phyloP scores from a whole-genome alignment of 2,888 invertebrate genomes.

The Cheilosia pagana region DNA sequence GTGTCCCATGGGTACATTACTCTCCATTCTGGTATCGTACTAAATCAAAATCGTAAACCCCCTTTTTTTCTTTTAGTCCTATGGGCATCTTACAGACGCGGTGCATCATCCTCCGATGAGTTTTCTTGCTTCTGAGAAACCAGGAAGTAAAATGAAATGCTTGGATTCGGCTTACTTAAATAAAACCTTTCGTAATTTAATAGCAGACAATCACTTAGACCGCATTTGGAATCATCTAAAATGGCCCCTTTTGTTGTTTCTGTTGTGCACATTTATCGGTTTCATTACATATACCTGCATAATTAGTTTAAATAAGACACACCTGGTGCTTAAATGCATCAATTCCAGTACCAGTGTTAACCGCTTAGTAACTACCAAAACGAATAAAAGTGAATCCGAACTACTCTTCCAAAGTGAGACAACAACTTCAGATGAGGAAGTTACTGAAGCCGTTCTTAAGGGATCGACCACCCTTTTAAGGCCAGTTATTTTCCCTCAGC shows the following conservation, averaged over 20 bases:
- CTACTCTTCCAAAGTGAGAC: constrained; percentile 16
- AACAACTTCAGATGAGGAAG: constrained; percentile 24
- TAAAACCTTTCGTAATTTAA: constrained; percentile 9
- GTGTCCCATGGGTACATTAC: no score
- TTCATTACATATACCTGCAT: constrained; percentile 40
- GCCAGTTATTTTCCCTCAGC: constrained; percentile 41
- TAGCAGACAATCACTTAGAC: constrained; percentile 30
- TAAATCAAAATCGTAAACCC: no score
- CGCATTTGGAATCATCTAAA: constrained; percentile 45
- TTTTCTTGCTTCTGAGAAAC: constrained; percentile 29
- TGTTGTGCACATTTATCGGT: constrained; percentile 24
- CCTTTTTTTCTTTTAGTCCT: constrained; percentile 5
- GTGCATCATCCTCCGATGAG: constrained; percentile 13
- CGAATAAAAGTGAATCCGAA: neutral
- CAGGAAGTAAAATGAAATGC: constrained; percentile 22
- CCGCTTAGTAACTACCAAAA: constrained; percentile 10
- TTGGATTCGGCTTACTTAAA: constrained; percentile 27
- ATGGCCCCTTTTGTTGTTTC: constrained; percentile 43
- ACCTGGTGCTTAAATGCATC: constrained; percentile 14
- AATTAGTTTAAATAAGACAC: constrained; percentile 28
- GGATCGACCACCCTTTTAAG: constrained; percentile 52
- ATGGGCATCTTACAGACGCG: constrained; percentile 19
- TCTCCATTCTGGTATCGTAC: no score
- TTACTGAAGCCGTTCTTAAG: constrained; percentile 34
- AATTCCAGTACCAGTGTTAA: constrained; percentile 19